A percentile compares a stretch with the other conserved stretches of the same genome.
Conservation (phyloP, 2,797 vertebrate genomes). For the Nannoperca obscura region DNA sequence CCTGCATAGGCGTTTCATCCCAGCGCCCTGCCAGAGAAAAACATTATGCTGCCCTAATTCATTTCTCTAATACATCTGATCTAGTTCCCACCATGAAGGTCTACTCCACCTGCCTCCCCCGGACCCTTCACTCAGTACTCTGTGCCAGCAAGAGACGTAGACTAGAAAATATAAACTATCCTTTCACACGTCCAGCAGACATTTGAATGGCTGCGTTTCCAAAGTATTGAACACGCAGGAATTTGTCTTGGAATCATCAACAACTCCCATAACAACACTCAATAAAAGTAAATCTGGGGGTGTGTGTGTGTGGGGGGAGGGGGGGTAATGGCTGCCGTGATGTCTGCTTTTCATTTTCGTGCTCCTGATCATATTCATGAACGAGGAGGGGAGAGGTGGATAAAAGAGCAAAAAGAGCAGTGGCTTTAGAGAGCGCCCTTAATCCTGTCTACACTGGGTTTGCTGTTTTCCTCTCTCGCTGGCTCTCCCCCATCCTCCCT, state of each 20-base stretch:
- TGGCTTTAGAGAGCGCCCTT: constrained; percentile 34
- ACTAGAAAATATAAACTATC: not conserved
- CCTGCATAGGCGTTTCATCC: no score
- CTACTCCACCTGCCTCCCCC: not conserved
- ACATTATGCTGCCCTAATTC: not conserved
- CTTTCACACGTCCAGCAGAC: not conserved
- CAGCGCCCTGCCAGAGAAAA: no score
- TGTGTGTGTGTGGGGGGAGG: no score
- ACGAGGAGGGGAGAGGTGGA: not conserved
- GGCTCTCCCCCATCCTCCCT: not conserved
- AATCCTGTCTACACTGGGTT: constrained; percentile 48
- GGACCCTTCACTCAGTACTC: not conserved
- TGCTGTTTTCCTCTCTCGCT: constrained; percentile 23
- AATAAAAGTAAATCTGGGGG: not conserved
- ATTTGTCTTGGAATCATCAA: not conserved
- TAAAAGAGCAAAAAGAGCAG: constrained; percentile 35
- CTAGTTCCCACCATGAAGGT: not conserved
- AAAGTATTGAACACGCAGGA: not conserved
- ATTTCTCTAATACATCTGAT: not conserved
- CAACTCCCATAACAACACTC: not conserved
- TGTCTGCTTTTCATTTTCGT: constrained; percentile 44
- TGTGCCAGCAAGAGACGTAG: no score
- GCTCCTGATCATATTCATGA: constrained; percentile 43
- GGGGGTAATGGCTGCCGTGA: not conserved
- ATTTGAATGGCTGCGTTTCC: not conserved